These are phyloP conservation scores for Andrena praecox DNA, from an alignment of 2,888 invertebrate genomes.

Conservation along the genomic window DNA sequence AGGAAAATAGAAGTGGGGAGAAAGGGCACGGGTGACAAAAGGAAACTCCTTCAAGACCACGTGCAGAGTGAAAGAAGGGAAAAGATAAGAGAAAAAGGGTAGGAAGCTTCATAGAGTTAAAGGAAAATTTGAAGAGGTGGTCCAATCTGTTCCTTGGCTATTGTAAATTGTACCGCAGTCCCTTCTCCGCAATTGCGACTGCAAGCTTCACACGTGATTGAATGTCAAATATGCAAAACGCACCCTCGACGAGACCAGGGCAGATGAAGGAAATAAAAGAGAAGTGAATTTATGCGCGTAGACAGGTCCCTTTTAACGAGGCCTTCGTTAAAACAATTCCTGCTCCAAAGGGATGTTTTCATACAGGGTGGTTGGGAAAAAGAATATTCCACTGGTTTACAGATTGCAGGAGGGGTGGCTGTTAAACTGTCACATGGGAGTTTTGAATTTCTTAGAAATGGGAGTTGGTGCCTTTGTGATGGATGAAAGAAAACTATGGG, in stretches of 20 bases:
- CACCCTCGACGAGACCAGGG: not conserved
- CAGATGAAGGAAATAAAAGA: not conserved
- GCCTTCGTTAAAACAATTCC: not conserved
- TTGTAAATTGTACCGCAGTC: conserved; percentile 18
- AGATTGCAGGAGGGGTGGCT: not conserved
- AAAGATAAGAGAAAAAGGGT: not conserved
- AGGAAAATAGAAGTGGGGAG: not conserved
- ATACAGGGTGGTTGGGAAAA: not conserved
- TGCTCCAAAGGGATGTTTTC: not conserved
- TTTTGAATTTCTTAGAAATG: not conserved
- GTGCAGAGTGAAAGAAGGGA: not conserved
- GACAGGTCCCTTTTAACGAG: not conserved
- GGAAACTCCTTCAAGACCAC: not conserved
- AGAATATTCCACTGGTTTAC: not conserved
- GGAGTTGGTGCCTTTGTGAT: too few relatives aligned
- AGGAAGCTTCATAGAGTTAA: not conserved
- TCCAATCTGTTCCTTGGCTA: conserved; percentile 14
- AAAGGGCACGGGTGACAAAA: not conserved
- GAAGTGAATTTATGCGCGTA: not conserved
- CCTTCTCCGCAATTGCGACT: not conserved
- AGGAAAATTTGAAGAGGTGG: not conserved
- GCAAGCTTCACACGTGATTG: not conserved
- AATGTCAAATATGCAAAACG: conserved; percentile 14
- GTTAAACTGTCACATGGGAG: not conserved
- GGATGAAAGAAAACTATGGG: too few relatives aligned